phyloP scores from a whole-genome alignment of 2,888 invertebrate species.

The Papilio elwesi region DNA sequence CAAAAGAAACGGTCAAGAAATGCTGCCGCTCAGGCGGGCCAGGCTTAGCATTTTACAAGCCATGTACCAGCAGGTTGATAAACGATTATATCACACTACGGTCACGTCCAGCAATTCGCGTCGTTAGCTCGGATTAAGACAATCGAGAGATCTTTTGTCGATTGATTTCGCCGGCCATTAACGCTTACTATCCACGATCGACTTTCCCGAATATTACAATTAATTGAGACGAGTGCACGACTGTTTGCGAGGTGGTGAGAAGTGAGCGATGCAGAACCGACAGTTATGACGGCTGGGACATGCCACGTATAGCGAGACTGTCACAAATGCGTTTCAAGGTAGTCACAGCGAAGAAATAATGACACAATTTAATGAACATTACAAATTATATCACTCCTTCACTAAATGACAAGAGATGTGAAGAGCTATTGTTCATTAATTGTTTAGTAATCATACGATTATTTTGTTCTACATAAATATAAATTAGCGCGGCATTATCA shows the following conservation, averaged over 20 bases:
- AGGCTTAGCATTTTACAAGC: neutral
- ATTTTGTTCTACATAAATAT: too few species aligned
- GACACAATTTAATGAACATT: too few species aligned
- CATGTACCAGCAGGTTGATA: neutral
- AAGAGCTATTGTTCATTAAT: too few species aligned
- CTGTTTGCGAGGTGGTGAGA: too few species aligned
- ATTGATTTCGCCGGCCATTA: conserved; percentile 21
- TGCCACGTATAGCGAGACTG: conserved; percentile 70
- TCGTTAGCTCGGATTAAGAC: neutral
- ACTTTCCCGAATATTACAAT: conserved; percentile 35
- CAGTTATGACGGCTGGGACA: conserved; percentile 47
- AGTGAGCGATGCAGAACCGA: too few species aligned
- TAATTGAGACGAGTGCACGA: neutral
- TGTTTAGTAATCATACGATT: too few species aligned
- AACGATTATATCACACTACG: neutral
- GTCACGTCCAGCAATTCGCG: conserved; percentile 28
- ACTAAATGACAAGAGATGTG: too few species aligned
- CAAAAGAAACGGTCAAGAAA: neutral
- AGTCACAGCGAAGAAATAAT: too few species aligned
- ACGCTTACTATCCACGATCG: conserved; percentile 27
- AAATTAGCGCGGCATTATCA: too few species aligned
- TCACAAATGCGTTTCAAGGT: too few species aligned
- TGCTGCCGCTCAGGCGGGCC: neutral
- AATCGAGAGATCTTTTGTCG: neutral
- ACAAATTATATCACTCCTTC: too few species aligned